These are phyloP conservation scores for Hippoglossus hippoglossus DNA, from an alignment of 2,797 vertebrate species.

Conservation along the genomic window DNA sequence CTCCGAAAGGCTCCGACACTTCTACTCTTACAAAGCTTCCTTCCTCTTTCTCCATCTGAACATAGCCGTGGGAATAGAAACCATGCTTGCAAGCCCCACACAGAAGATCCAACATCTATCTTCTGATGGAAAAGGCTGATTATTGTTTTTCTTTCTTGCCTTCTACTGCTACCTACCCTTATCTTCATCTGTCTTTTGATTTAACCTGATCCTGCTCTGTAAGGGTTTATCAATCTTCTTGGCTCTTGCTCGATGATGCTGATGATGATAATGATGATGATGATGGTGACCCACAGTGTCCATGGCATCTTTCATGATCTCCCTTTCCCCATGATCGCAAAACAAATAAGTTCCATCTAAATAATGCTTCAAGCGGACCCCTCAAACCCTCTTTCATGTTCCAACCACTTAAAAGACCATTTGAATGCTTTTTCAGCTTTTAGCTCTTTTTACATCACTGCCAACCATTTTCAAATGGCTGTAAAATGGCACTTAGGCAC, in stretches of 20 bases:
- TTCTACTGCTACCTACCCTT: constrained; percentile 54
- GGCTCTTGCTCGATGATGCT: constrained; percentile 39
- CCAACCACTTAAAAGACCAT: constrained; percentile 9
- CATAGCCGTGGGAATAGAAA: constrained; percentile 62
- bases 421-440: constrained; percentile 29
- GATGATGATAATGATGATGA: constrained; percentile 26
- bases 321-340: constrained; percentile 2
- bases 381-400: constrained; percentile 6
- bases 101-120: constrained; percentile 69
- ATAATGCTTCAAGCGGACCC: not conserved
- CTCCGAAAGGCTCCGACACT: constrained; percentile 56
- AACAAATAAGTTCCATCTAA: not conserved
- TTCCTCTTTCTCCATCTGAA: constrained; percentile 72
- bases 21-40: constrained; percentile 74
- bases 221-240: constrained; percentile 47
- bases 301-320: constrained; percentile 31
- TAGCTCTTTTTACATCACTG: constrained; percentile 8
- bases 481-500: no score
- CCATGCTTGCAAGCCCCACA: constrained; percentile 59
- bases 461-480: no score
- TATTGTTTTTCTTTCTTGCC: constrained; percentile 51
- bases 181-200: constrained; percentile 65
- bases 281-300: constrained; percentile 24
- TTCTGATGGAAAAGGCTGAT: constrained; percentile 72
- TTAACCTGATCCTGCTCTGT: constrained; percentile 49